Percentiles rank a stretch among this genome's conserved stretches.
Conservation (phyloP, 2,888 invertebrate genomes). For the Fabriciana adippe region DNA sequence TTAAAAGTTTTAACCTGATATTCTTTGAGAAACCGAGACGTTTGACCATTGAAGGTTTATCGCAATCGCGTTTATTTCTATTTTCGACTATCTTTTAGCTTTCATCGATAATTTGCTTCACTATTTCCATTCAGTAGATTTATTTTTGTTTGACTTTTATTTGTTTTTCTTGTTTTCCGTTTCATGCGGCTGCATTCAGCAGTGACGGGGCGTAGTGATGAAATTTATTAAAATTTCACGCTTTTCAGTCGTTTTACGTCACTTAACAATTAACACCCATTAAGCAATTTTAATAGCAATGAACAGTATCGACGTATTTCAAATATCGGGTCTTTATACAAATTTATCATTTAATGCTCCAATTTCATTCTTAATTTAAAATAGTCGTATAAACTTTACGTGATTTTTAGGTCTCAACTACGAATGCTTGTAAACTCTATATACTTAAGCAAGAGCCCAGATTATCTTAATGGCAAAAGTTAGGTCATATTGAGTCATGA, state of each 20-base stretch:
- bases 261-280: conserved; percentile 28
- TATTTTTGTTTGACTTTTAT: neutral
- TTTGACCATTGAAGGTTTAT: neutral
- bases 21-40: neutral
- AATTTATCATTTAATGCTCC: neutral
- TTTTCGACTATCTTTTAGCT: neutral
- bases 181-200: neutral
- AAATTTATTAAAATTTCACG: conserved; percentile 15
- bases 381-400: conserved; percentile 1
- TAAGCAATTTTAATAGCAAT: conserved; percentile 24
- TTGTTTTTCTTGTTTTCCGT: neutral
- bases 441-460: conserved; percentile 10
- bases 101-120: neutral
- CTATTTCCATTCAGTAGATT: neutral
- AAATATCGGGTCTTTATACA: conserved; percentile 3
- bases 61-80: neutral
- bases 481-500: conserved; percentile 11
- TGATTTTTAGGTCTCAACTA: neutral
- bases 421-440: conserved; percentile 3
- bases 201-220: neutral
- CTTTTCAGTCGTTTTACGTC: conserved; percentile 21
- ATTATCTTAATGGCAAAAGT: conserved; percentile 24
- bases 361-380: conserved; percentile 5
- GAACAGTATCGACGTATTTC: conserved; percentile 16
- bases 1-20: neutral